phyloP scores from a whole-genome alignment of 1,140 invertebrate species.

The Drosophila kanapiae region DNA sequence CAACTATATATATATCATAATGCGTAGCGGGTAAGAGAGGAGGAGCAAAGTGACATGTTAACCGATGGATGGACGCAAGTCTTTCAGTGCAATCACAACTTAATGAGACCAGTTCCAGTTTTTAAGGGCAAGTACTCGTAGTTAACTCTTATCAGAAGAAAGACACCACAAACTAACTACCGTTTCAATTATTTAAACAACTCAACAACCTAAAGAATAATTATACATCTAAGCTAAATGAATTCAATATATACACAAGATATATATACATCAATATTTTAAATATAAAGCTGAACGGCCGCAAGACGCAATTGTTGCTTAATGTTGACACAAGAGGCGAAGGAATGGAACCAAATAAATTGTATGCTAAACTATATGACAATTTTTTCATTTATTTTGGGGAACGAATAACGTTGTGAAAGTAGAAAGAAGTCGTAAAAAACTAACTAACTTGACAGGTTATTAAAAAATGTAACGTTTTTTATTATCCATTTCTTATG shows the following conservation, averaged over 20 bases:
- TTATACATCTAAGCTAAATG: constrained; percentile 57
- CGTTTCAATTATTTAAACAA: constrained; percentile 78
- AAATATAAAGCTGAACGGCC: constrained; percentile 36
- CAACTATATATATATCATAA: constrained; percentile 53
- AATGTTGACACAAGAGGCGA: constrained; percentile 43
- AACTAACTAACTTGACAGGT: too few species aligned
- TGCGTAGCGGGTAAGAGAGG: constrained; percentile 48
- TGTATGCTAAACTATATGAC: constrained; percentile 58
- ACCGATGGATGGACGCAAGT: constrained; percentile 51
- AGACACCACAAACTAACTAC: constrained; percentile 63
- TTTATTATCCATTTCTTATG: too few species aligned
- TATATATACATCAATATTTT: constrained; percentile 53
- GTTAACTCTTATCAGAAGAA: constrained; percentile 43
- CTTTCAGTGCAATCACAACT: constrained; percentile 69
- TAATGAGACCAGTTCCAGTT: constrained; percentile 72
- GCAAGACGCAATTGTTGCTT: constrained; percentile 56
- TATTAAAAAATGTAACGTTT: too few species aligned
- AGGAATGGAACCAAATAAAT: constrained; percentile 75
- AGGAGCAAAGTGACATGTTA: constrained; percentile 53
- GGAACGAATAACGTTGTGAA: too few species aligned
- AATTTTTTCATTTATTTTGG: background rate
- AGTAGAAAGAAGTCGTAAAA: too few species aligned
- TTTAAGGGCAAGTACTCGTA: constrained; percentile 53
- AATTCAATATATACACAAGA: constrained; percentile 59
- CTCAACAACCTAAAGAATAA: constrained; percentile 32